phyloP scores from a whole-genome alignment of 1,140 invertebrate species.

The Drosophila nasuta region DNA sequence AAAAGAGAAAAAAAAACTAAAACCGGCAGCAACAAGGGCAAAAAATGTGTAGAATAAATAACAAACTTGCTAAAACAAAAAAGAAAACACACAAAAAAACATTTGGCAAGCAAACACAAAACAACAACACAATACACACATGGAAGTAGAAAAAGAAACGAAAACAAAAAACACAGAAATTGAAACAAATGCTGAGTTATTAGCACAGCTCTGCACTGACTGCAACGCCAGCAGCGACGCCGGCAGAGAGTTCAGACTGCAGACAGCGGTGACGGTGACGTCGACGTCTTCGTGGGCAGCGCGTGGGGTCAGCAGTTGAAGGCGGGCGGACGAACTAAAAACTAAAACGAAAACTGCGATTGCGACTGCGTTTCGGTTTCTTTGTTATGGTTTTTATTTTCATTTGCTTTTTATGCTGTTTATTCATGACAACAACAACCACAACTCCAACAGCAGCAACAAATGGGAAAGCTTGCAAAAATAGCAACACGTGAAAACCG shows the following conservation, averaged over 20 bases:
- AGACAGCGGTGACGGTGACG: not conserved
- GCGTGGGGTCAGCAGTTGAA: slow-evolving; percentile 30
- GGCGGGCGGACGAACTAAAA: not conserved
- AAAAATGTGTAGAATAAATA: slow-evolving; percentile 63
- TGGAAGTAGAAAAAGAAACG: slow-evolving; percentile 10
- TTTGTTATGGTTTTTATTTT: slow-evolving; percentile 53
- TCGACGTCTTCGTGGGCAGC: slow-evolving; percentile 37
- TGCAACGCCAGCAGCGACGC: slow-evolving; percentile 30
- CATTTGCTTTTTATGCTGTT: slow-evolving; percentile 52
- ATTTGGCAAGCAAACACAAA: slow-evolving; percentile 41
- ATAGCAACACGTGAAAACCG: slow-evolving; percentile 79
- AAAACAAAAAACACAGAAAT: slow-evolving; percentile 38
- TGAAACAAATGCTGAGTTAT: slow-evolving; percentile 74
- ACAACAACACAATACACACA: slow-evolving; percentile 35
- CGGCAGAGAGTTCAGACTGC: not conserved
- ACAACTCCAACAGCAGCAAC: slow-evolving; percentile 19
- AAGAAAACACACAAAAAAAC: slow-evolving; percentile 40
- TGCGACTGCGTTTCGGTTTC: slow-evolving; percentile 24
- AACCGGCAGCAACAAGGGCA: slow-evolving; percentile 54
- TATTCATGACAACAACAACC: slow-evolving; percentile 65
- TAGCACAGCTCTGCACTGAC: slow-evolving; percentile 66
- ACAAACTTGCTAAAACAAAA: slow-evolving; percentile 47
- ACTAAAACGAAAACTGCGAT: not conserved
- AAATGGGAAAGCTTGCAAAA: slow-evolving; percentile 59
- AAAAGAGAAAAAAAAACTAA: slow-evolving; percentile 70